Conservation (phyloP, 2,113 vertebrate genomes). For the Actenoides hombroni region DNA sequence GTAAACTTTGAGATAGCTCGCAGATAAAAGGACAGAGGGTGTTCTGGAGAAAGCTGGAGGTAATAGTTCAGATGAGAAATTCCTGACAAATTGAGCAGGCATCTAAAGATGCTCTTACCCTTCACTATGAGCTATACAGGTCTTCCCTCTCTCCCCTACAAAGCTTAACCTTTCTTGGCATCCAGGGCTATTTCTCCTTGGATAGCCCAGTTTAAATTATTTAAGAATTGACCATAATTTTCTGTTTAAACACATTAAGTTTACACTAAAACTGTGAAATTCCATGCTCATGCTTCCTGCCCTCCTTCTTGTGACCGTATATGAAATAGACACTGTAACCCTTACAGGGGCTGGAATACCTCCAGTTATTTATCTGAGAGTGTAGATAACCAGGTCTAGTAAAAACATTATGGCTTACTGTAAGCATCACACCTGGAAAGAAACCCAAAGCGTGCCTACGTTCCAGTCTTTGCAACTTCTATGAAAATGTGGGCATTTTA, state of each 20-base stretch:
- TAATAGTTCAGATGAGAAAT: constrained; percentile 19
- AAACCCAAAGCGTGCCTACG: background rate
- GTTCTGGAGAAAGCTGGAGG: background rate
- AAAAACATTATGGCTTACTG: background rate
- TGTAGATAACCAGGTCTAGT: background rate
- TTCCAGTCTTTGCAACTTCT: background rate
- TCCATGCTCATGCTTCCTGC: background rate
- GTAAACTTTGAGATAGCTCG: background rate
- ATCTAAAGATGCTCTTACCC: background rate
- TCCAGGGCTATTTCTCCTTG: background rate
- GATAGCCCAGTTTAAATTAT: background rate
- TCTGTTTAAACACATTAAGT: background rate
- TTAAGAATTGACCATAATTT: background rate
- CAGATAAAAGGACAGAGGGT: constrained; percentile 14
- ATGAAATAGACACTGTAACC: background rate
- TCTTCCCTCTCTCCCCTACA: background rate
- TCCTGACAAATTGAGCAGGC: constrained; percentile 22
- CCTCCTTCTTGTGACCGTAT: background rate
- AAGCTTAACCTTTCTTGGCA: background rate
- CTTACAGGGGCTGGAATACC: background rate
- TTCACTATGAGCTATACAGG: background rate
- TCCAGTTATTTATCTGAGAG: background rate
- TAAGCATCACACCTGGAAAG: background rate
- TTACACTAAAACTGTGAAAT: background rate
- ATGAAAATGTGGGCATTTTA: background rate